Evolutionary conservation across 2,888 invertebrate genomes (phyloP).

Genomic region (Caenorhabditis doughertyi): DNA sequence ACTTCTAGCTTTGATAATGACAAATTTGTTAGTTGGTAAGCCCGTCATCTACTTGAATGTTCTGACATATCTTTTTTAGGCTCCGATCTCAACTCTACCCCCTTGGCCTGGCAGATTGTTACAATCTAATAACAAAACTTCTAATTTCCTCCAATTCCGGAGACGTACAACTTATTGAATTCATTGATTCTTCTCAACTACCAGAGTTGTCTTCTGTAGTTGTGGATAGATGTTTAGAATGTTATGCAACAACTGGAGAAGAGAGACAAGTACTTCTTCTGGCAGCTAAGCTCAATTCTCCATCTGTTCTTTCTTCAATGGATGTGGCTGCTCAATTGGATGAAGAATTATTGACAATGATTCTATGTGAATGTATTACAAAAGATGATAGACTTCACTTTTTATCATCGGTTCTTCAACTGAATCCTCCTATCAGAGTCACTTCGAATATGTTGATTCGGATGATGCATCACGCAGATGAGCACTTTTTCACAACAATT

Average conservation of each 20-base stretch:
- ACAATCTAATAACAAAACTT: slow-evolving; percentile 44
- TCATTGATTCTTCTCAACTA: slow-evolving; percentile 63
- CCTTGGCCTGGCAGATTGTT: slow-evolving; percentile 36
- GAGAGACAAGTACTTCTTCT: slow-evolving; percentile 70
- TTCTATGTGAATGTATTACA: slow-evolving; percentile 69
- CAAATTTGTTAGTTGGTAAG: slow-evolving; percentile 73
- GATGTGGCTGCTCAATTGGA: slow-evolving; percentile 68
- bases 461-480: slow-evolving; percentile 70
- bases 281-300: slow-evolving; percentile 75
- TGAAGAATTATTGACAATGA: slow-evolving; percentile 66
- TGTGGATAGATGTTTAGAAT: slow-evolving; percentile 69
- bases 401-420: slow-evolving; percentile 66
- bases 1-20: slow-evolving; percentile 74
- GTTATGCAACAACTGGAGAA: slow-evolving; percentile 65
- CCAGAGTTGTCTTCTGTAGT: slow-evolving; percentile 59
- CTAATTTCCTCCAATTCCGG: slow-evolving; percentile 56
- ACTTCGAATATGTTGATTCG: slow-evolving; percentile 74
- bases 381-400: slow-evolving; percentile 71
- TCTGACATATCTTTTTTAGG: slow-evolving; percentile 12
- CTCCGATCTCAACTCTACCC: slow-evolving; percentile 45
- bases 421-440: slow-evolving; percentile 66
- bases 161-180: slow-evolving; percentile 68
- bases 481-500: slow-evolving; percentile 80
- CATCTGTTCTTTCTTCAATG: slow-evolving; percentile 70
- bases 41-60: slow-evolving; percentile 16